Evolutionary conservation across 2,888 invertebrate species (phyloP), one percentile per base, ranked within the genome.

Genomic region (Clunio marinus): DNA sequence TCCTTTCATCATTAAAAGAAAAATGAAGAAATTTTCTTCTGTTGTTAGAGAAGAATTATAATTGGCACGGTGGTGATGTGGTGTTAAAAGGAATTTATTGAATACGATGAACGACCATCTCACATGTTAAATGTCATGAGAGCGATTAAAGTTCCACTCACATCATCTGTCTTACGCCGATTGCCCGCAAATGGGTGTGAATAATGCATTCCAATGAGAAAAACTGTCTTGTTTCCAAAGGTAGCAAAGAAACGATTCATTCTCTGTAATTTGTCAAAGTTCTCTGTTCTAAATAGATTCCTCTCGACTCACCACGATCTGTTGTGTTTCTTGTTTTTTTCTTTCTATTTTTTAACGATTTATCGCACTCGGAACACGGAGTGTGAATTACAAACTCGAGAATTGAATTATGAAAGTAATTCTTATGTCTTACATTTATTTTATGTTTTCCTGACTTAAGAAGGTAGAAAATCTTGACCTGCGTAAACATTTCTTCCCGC

Each of bases 361-460:
- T 66, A 66, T 66, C 55, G 28, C 41, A 25, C 27, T 37, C 27
- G 45, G 28, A 24, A 25, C 27, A 24, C 27, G 45, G 35, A 41
- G 63, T 63, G 63, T 46, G 63, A 63, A 63, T 13, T 51, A 37
- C 22, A 17, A 45, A 10, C 22, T 24, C 27, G 10, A 20, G 27
- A 66, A 66, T 65, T 65, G 65, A 65, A 51, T 66, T 66, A 66
- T 66, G 17, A 55, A 46, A 55, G 46, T 45, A 25, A 55, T 27
- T n/a, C 17, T 51, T 25, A 13, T 20, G 37, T 51, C 22, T 57
- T 22, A 63, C 46, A 27, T 63, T 57, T 62, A n/a, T 22, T 63
- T 63, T 63, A 63, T 63, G 63, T 63, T 46, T 63, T 63, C 46
- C 63, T 46, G 45, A 24, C 2, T 35, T 45, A 27, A 46, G 17